These are phyloP conservation scores for Drosophila pseudotakahashii DNA, from an alignment of 2,888 invertebrate species.

Conservation along the genomic window DNA sequence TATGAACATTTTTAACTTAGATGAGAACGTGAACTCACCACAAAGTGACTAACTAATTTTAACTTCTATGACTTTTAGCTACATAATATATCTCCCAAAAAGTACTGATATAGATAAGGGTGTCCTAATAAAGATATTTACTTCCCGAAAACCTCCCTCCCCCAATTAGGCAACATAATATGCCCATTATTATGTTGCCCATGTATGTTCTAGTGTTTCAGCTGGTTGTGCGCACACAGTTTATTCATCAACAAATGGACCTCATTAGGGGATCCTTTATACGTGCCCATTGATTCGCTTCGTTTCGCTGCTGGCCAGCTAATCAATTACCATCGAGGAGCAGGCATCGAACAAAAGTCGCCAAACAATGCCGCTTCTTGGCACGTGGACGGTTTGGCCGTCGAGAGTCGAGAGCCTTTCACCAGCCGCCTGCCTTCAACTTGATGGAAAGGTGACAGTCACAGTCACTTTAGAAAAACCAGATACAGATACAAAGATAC, in stretches of 20 bases:
- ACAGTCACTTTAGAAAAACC: slow-evolving; percentile 45
- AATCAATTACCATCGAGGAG: slow-evolving; percentile 62
- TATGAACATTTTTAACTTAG: too few species aligned
- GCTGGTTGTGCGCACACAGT: slow-evolving; percentile 17
- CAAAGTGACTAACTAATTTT: background rate
- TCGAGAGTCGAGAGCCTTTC: slow-evolving; percentile 64
- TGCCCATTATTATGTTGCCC: slow-evolving; percentile 10
- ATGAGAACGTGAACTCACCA: too few species aligned
- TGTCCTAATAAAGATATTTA: slow-evolving; percentile 12
- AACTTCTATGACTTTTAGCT: background rate
- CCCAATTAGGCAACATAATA: slow-evolving; percentile 38
- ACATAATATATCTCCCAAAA: background rate
- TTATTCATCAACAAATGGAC: slow-evolving; percentile 16
- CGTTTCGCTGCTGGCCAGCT: slow-evolving; percentile 45
- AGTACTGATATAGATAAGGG: background rate
- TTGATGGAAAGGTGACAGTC: slow-evolving; percentile 81
- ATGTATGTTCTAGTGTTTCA: slow-evolving; percentile 23
- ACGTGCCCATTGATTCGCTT: slow-evolving; percentile 25
- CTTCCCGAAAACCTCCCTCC: background rate
- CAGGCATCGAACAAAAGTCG: slow-evolving; percentile 54
- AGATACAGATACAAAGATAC: slow-evolving; percentile 13
- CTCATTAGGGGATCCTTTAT: slow-evolving; percentile 45
- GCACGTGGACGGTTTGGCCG: slow-evolving; percentile 69
- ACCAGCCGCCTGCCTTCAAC: slow-evolving; percentile 54
- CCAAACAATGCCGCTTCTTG: slow-evolving; percentile 65